Conservation (phyloP, 2,888 invertebrate genomes). For the Pammene fasciana region DNA sequence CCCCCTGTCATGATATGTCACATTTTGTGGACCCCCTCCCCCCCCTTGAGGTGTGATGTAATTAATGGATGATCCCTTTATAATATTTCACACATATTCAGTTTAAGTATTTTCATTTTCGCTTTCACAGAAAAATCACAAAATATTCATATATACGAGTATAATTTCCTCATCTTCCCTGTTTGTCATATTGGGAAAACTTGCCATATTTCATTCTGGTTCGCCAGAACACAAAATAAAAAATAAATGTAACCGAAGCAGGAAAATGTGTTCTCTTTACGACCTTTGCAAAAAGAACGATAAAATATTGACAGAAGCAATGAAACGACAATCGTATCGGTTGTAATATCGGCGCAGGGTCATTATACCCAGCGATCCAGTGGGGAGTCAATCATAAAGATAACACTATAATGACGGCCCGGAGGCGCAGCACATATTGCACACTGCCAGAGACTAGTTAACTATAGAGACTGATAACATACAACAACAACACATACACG, state of each 20-base stretch:
- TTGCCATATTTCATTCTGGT: too few relatives aligned
- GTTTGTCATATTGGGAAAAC: too few relatives aligned
- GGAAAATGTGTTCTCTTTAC: constrained; percentile 1
- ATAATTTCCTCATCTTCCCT: too few relatives aligned
- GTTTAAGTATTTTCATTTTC: too few relatives aligned
- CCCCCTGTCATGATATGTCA: too few relatives aligned
- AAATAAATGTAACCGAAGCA: neutral
- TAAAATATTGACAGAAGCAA: constrained; percentile 11
- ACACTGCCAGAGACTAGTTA: constrained; percentile 1
- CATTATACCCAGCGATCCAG: constrained; percentile 42
- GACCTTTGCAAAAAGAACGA: neutral
- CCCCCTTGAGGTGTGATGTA: too few relatives aligned
- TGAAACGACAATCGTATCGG: constrained; percentile 29
- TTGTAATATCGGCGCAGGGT: constrained; percentile 27
- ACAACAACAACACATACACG: neutral
- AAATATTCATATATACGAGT: too few relatives aligned
- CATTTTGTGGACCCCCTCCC: too few relatives aligned
- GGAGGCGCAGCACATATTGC: constrained; percentile 42
- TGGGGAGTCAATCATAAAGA: constrained; percentile 61
- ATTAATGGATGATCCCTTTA: too few relatives aligned
- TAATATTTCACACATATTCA: too few relatives aligned
- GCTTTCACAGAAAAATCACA: too few relatives aligned
- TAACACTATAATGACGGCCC: constrained; percentile 54
- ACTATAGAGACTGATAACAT: neutral
- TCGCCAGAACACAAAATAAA: too few relatives aligned